Conservation (phyloP, 2,797 vertebrate genomes). For the Smutsia gigantea region DNA sequence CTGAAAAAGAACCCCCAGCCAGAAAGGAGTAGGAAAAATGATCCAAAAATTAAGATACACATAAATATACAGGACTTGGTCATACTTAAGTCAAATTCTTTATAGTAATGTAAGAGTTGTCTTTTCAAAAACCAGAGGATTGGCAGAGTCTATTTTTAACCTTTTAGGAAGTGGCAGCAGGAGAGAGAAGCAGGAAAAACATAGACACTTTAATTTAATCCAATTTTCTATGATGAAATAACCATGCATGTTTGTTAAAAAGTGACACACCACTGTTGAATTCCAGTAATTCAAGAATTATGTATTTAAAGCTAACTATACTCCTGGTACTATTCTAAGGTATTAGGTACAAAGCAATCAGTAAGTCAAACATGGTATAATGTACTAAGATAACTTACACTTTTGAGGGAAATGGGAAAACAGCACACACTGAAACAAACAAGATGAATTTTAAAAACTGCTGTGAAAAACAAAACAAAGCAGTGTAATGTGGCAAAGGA, state of each 20-base stretch:
- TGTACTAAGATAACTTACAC: not conserved
- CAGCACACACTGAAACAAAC: not conserved
- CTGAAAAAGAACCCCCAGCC: constrained; percentile 4
- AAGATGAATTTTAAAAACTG: not conserved
- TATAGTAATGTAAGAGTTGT: not conserved
- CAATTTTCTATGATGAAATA: not conserved
- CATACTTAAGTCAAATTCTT: not conserved
- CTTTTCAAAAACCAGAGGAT: not conserved
- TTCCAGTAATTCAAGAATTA: not conserved
- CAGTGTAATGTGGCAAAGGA: not conserved
- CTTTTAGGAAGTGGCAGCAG: not conserved
- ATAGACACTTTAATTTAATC: not conserved
- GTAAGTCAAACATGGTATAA: not conserved
- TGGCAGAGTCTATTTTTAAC: not conserved
- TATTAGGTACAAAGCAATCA: not conserved
- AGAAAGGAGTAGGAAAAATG: constrained; percentile 15
- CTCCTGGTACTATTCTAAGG: not conserved
- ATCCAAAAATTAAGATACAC: constrained; percentile 47
- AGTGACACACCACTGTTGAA: not conserved
- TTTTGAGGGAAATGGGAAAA: not conserved
- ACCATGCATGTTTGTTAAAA: not conserved
- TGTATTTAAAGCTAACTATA: constrained; percentile 1
- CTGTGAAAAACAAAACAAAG: not conserved
- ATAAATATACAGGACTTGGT: not conserved
- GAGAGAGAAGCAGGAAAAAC: not conserved